Percentiles rank a stretch among this genome's conserved stretches.
phyloP scores from a whole-genome alignment of 2,888 invertebrate species.

The Smittia aterrima region DNA sequence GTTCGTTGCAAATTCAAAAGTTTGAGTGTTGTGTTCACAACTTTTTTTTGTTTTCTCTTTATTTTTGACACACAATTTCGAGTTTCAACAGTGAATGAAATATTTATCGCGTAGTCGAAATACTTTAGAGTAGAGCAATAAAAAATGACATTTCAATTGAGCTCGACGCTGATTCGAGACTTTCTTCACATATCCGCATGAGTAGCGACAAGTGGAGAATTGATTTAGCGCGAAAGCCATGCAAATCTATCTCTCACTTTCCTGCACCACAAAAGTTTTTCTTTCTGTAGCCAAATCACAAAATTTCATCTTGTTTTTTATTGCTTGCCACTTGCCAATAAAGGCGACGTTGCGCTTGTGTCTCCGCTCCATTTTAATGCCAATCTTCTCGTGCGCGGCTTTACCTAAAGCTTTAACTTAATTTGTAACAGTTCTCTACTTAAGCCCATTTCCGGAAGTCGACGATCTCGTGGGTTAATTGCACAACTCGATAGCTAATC shows the following conservation, averaged over 20 bases:
- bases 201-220: conserved; percentile 19
- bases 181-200: conserved; percentile 22
- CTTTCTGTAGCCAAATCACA: too few relatives aligned
- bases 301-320: not conserved
- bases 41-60: conserved; percentile 19
- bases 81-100: not conserved
- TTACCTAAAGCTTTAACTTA: not conserved
- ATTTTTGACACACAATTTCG: conserved; percentile 41
- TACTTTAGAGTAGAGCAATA: conserved; percentile 10
- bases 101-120: conserved; percentile 32
- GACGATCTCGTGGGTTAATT: not conserved
- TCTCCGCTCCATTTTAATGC: not conserved
- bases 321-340: not conserved
- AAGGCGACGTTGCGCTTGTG: conserved; percentile 20
- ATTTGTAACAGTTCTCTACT: not conserved
- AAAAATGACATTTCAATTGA: conserved; percentile 42
- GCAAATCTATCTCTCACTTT: too few relatives aligned
- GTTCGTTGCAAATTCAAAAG: not conserved
- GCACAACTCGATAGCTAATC: not conserved
- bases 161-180: not conserved
- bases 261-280: too few relatives aligned
- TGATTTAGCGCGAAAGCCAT: conserved; percentile 2
- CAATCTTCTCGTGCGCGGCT: not conserved
- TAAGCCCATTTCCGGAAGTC: conserved; percentile 9
- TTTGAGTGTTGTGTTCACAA: conserved; percentile 10